A percentile compares a stretch with the other conserved stretches of the same genome.
phyloP scores from a whole-genome alignment of 2,113 vertebrate species.

The Beaufortia kweichowensis region DNA sequence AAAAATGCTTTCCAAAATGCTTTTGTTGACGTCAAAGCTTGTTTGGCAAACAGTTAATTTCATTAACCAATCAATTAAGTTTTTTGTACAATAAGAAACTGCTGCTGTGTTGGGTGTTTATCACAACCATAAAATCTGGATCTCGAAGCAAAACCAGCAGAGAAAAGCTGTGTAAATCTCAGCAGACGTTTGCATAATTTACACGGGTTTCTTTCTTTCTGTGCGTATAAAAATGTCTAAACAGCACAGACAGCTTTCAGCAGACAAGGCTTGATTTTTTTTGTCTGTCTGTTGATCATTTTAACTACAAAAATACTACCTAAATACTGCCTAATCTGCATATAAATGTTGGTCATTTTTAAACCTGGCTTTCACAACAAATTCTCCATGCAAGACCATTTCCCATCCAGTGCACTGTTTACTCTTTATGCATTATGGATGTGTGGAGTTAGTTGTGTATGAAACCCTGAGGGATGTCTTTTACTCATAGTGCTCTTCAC shows the following conservation, averaged over 20 bases:
- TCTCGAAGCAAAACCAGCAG: too few relatives aligned
- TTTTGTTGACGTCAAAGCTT: too few relatives aligned
- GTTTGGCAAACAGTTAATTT: too few relatives aligned
- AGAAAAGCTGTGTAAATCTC: background rate
- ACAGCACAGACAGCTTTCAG: background rate
- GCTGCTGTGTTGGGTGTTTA: too few relatives aligned
- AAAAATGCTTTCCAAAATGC: too few relatives aligned
- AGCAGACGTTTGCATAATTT: background rate
- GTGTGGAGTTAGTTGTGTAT: constrained; percentile 39
- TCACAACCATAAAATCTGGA: too few relatives aligned
- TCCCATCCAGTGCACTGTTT: constrained; percentile 32
- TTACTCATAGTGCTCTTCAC: constrained; percentile 53
- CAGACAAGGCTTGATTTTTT: background rate
- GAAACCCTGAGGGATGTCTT: constrained; percentile 43
- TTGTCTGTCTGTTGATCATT: constrained; percentile 1
- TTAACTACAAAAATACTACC: background rate
- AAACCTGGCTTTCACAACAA: background rate
- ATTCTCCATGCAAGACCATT: background rate
- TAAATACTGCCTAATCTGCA: background rate
- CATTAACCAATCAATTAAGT: too few relatives aligned
- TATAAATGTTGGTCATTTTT: background rate
- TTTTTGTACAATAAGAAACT: too few relatives aligned
- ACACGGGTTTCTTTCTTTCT: background rate
- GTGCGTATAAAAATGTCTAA: constrained; percentile 12
- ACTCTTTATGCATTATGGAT: constrained; percentile 45